Base-by-base conservation (phyloP, 1,140 invertebrate species). In the Cyrtorhinus lividipennis region DNA sequence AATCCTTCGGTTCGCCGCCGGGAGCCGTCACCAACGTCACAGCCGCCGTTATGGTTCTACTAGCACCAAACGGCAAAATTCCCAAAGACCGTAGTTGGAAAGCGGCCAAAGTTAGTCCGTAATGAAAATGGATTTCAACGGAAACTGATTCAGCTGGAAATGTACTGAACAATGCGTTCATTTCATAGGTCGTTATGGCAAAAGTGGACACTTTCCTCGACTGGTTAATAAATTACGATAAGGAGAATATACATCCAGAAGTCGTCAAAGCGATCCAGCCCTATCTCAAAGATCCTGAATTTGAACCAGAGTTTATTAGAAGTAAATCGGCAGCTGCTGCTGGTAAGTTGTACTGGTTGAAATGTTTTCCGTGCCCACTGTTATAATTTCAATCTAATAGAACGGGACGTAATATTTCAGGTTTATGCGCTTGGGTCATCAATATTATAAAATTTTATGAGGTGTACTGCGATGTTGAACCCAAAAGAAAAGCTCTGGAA, bases 71-170 rank as follows among this genome's bases (percentile, higher is more conserved):
- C 67, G 92, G 90, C 13, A 95, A 96, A 77, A 84, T 97, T 67
- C 91, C 93, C 0, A 97, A 93, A 74, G 94, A 98, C 73, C 80
- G 88, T 65, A 93, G 90, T 68, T 98, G 95, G 95, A 97, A 97
- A 77, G 82, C 90, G 46, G 90, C 89, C 24, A 97, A 97, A 78
- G 86, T 88, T 71, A 67, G 63, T n/a, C n/a, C n/a, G n/a, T n/a
- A n/a, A n/a, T n/a, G n/a, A n/a, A n/a, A n/a, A n/a, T n/a, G n/a
- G n/a, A n/a, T n/a, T n/a, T n/a, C n/a, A n/a, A n/a, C n/a, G n/a
- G n/a, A n/a, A n/a, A n/a, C n/a, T n/a, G n/a, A n/a, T n/a, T n/a
- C n/a, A n/a, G n/a, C n/a, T n/a, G n/a, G n/a, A n/a, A n/a, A n/a
- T n/a, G n/a, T n/a, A n/a, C n/a, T n/a, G n/a, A n/a, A n/a, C n/a